A percentile compares a stretch with the other conserved stretches of the same genome.
Conservation (phyloP, 2,113 vertebrate species). For the Pionites leucogaster region DNA sequence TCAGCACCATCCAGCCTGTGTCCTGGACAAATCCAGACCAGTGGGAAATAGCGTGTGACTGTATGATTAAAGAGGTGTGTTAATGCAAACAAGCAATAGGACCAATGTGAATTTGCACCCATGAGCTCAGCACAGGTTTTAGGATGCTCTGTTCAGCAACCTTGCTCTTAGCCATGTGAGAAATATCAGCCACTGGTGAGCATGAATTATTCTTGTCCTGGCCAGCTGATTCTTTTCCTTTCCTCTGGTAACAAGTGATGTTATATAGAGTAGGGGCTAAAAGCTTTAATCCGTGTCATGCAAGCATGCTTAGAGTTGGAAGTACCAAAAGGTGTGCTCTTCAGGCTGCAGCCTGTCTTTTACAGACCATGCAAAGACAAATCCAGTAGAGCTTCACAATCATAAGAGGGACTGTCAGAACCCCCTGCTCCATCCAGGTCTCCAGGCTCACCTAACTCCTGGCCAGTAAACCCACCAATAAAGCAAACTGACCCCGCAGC, state of each 20-base stretch:
- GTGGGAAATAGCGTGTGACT: not conserved
- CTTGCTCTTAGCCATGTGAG: not conserved
- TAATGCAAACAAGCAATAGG: not conserved
- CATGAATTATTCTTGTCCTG: not conserved
- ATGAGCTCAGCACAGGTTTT: not conserved
- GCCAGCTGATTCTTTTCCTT: not conserved
- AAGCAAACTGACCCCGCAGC: not conserved
- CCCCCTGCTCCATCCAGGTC: not conserved
- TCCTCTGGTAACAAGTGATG: not conserved
- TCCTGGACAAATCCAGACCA: not conserved
- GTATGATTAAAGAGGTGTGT: not conserved
- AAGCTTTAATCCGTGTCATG: not conserved
- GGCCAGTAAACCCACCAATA: not conserved
- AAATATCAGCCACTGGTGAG: not conserved
- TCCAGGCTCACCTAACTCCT: not conserved
- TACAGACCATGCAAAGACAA: not conserved
- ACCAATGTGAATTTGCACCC: not conserved
- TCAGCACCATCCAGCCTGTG: not conserved
- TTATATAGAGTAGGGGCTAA: not conserved
- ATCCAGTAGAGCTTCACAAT: not conserved
- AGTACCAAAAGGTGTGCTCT: not conserved
- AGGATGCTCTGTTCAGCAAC: not conserved
- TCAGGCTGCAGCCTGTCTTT: not conserved
- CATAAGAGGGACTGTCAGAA: not conserved
- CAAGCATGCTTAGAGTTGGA: not conserved